phyloP scores from a whole-genome alignment of 2,113 vertebrate species.

The Nematolebias whitei region DNA sequence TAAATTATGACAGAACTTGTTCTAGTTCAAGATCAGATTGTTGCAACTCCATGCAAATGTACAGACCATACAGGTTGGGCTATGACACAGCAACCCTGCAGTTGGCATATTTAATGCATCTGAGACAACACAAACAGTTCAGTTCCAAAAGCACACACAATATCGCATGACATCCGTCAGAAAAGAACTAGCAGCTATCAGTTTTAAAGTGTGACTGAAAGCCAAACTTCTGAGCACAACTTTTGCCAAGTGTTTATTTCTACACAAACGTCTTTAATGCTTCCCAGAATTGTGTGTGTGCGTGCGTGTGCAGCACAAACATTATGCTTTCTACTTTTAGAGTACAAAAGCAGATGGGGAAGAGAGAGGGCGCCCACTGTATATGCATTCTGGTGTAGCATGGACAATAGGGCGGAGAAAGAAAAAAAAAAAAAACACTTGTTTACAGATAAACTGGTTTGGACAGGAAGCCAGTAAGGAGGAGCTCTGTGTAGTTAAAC shows the following conservation, averaged over 20 bases:
- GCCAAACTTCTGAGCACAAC: background rate
- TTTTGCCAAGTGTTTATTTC: slow-evolving; percentile 6
- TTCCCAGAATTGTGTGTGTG: background rate
- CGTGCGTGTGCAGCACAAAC: slow-evolving; percentile 25
- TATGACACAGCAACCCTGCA: slow-evolving; percentile 54
- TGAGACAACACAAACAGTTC: slow-evolving; percentile 60
- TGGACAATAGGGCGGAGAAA: slow-evolving; percentile 76
- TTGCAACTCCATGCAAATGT: slow-evolving; percentile 4
- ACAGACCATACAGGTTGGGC: slow-evolving; percentile 35
- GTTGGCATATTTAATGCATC: slow-evolving; percentile 58
- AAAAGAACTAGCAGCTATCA: slow-evolving; percentile 32
- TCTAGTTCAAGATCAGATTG: slow-evolving; percentile 18
- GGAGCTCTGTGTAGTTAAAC: slow-evolving; percentile 79
- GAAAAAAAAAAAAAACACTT: slow-evolving; percentile 77
- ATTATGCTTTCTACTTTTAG: slow-evolving; percentile 43
- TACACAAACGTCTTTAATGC: too few relatives aligned
- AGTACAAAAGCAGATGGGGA: slow-evolving; percentile 49
- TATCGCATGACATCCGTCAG: slow-evolving; percentile 42
- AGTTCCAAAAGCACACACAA: slow-evolving; percentile 57
- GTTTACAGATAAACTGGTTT: slow-evolving; percentile 83
- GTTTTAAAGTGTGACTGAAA: slow-evolving; percentile 6
- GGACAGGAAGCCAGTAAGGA: slow-evolving; percentile 81
- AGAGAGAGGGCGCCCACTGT: slow-evolving; percentile 65
- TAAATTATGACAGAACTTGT: slow-evolving; percentile 25
- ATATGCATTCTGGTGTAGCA: slow-evolving; percentile 66